A percentile compares a stretch with the other conserved stretches of the same genome.
These are phyloP conservation scores for Herpetotheres cachinnans DNA, from an alignment of 2,113 vertebrate species.

Conservation along the genomic window DNA sequence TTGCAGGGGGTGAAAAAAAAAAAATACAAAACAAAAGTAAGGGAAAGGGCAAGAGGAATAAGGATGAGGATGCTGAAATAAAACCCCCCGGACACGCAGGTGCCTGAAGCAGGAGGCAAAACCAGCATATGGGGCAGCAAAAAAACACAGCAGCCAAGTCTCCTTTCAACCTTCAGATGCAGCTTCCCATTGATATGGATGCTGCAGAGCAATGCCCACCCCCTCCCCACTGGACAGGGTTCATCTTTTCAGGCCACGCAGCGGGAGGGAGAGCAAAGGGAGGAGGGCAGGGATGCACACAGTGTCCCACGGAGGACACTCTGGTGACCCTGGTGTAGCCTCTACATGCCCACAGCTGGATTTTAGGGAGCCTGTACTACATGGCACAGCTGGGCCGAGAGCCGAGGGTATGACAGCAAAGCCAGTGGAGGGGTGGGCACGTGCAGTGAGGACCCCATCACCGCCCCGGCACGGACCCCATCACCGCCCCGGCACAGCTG, in stretches of 20 bases:
- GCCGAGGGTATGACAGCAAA: background rate
- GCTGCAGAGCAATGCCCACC: background rate
- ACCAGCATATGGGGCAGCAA: background rate
- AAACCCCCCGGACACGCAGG: background rate
- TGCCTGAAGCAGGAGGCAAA: background rate
- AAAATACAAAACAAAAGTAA: background rate
- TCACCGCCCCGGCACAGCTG: rapidly evolving
- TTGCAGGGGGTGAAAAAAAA: too few relatives aligned
- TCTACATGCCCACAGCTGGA: rapidly evolving
- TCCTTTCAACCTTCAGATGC: background rate
- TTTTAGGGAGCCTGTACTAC: background rate
- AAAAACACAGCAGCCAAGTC: background rate
- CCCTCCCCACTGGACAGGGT: background rate
- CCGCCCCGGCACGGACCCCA: rapidly evolving
- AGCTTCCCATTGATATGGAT: background rate
- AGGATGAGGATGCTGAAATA: background rate
- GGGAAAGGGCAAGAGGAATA: background rate
- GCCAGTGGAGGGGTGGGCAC: background rate
- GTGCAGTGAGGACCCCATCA: rapidly evolving
- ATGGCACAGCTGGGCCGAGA: background rate
- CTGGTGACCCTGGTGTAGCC: background rate
- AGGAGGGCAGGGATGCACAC: background rate
- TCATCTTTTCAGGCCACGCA: background rate
- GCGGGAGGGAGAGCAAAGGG: background rate
- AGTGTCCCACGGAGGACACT: background rate